Conservation (phyloP, 1,140 invertebrate genomes). For the Diprion similis region DNA sequence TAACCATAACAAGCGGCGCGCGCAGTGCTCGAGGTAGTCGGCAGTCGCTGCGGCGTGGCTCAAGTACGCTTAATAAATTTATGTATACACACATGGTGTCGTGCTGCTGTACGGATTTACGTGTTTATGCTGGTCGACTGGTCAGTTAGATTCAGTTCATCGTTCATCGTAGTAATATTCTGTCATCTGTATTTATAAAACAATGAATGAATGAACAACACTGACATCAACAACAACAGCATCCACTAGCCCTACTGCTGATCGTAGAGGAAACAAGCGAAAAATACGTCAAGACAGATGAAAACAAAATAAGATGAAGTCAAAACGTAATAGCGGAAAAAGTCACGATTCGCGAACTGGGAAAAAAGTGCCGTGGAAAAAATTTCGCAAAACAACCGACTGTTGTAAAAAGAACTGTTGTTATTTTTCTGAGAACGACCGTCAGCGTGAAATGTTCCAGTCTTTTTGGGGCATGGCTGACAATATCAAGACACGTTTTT, state of each 20-base stretch:
- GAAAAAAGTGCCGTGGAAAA: neutral
- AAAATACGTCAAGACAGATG: neutral
- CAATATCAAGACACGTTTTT: conserved; percentile 1
- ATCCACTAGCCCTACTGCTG: neutral
- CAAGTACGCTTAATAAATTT: neutral
- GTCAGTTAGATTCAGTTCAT: conserved; percentile 1
- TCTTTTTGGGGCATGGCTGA: neutral
- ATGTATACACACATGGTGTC: conserved; percentile 2
- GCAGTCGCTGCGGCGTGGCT: no score
- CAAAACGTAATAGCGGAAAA: neutral
- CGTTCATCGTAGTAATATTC: neutral
- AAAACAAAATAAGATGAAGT: neutral
- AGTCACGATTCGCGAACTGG: neutral
- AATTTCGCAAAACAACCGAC: neutral
- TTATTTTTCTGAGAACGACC: neutral
- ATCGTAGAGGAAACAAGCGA: neutral
- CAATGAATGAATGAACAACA: neutral
- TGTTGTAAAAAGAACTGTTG: neutral
- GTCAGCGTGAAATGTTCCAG: neutral
- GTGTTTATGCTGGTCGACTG: neutral
- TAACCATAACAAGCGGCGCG: no score
- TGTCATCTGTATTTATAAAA: neutral
- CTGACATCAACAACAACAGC: neutral
- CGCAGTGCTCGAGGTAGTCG: neutral
- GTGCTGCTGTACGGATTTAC: neutral